A percentile compares a stretch with the other conserved stretches of the same genome.
phyloP scores from a whole-genome alignment of 64 coral and sea anemone genomes.

The Hydrozoanthus tunicans region DNA sequence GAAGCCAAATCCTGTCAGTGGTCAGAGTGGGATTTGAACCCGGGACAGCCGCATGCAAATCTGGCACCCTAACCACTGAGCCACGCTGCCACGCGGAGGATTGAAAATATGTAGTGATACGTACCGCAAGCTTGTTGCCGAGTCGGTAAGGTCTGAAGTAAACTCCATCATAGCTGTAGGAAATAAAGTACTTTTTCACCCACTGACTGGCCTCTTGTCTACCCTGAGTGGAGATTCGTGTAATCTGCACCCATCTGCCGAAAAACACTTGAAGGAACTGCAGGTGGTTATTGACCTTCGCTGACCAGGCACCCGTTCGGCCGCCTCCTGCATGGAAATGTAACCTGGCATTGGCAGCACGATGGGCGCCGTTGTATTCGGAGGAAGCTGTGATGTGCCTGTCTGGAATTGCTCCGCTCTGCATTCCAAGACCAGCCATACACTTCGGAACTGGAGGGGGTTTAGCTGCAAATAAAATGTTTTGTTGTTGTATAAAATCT shows the following conservation, averaged over 20 bases:
- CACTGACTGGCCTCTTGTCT: not conserved
- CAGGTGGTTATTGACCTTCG: not conserved
- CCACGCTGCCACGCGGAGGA: too few relatives aligned
- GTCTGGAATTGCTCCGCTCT: not conserved
- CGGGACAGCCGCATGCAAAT: too few relatives aligned
- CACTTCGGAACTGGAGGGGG: not conserved
- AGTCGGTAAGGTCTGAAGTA: not conserved
- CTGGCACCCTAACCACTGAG: too few relatives aligned
- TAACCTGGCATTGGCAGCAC: not conserved
- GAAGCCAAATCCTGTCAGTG: too few relatives aligned
- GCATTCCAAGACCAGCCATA: not conserved
- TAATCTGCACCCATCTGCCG: not conserved
- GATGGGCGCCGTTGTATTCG: not conserved
- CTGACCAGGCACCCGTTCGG: not conserved
- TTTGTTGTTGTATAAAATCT: too few relatives aligned
- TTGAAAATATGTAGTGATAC: too few relatives aligned
- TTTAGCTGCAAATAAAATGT: too few relatives aligned
- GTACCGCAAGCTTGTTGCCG: not conserved
- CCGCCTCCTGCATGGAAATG: not conserved
- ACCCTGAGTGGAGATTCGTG: not conserved
- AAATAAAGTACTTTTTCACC: not conserved
- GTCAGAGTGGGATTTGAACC: too few relatives aligned
- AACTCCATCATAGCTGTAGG: constrained; percentile 2
- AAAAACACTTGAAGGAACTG: not conserved
- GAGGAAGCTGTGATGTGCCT: not conserved